Evolutionary conservation across 2,113 vertebrate genomes (phyloP), one percentile per base, ranked within the genome.

Genomic region (Engraulis encrasicolus): DNA sequence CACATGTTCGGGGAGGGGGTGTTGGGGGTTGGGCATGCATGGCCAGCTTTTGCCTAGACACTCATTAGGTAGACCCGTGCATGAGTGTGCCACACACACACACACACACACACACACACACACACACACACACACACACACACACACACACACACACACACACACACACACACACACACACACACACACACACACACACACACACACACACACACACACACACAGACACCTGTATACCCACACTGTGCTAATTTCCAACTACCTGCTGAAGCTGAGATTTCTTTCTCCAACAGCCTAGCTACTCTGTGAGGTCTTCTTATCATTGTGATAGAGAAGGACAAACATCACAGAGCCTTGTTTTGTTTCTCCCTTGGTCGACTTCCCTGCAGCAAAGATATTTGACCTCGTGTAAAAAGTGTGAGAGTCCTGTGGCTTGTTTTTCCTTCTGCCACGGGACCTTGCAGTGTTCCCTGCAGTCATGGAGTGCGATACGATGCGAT

Each of bases 261-360:
- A 79, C 83, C 86, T 82, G 38, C 66, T 78, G 9, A 49, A 12
- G 37, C 40, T 78, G 19, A 85, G n/a, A 74, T 78, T 61, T 88
- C 45, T 91, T 89, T 91, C 66, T 81, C n/a, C 85, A 88, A 50
- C 87, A 83, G 80, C n/a, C n/a, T n/a, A n/a, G 2, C 58, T 48
- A 34, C 31, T 31, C 15, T 18, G n/a, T n/a, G n/a, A n/a, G n/a
- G n/a, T n/a, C n/a, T 23, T 82, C 81, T 91, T 91, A 91, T 91
- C 80, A 49, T 19, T 18, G 36, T 15, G 80, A 85, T 83, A 71
- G 80, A 82, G 81, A 37, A 78, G 82, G 85, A 78, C 85, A 81
- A 82, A 85, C 71, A 86, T 19, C 48, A 36, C 23, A 23, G 34
- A 78, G 84, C 61, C 50, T 61, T 91, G 84, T 92, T 94, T 92